Conservation (phyloP, 2,113 vertebrate genomes). For the Suricata suricatta region DNA sequence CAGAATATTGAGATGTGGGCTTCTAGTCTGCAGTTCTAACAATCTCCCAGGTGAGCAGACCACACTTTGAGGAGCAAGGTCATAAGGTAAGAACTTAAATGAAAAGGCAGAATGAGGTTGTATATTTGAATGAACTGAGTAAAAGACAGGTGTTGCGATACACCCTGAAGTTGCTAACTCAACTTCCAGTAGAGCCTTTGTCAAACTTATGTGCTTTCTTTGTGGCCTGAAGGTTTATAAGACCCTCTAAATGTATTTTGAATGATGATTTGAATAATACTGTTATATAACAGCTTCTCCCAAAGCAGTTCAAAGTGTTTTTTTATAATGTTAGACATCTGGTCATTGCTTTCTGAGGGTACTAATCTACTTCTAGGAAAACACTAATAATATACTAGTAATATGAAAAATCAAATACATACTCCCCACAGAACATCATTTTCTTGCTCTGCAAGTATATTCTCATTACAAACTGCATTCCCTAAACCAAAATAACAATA, state of each 20-base stretch:
- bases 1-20: not conserved
- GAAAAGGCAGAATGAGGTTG: not conserved
- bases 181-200: not conserved
- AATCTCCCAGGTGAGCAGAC: not conserved
- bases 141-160: not conserved
- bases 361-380: conserved; percentile 67
- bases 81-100: not conserved
- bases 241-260: not conserved
- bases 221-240: conserved; percentile 34
- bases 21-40: not conserved
- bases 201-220: conserved; percentile 31
- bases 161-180: not conserved
- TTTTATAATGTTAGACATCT: conserved; percentile 58
- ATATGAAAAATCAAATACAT: conserved; percentile 48
- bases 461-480: conserved; percentile 45
- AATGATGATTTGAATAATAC: conserved; percentile 60
- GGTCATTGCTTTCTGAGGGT: conserved; percentile 31
- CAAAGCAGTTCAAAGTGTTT: conserved; percentile 25
- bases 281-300: conserved; percentile 45
- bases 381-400: conserved; percentile 50
- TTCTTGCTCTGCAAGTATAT: conserved; percentile 44
- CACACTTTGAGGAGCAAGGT: not conserved
- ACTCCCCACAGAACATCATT: conserved; percentile 43
- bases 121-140: not conserved
- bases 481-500: conserved; percentile 43